Base-by-base conservation (phyloP, 2,888 invertebrate genomes). In the Platycnemis pennipes region DNA sequence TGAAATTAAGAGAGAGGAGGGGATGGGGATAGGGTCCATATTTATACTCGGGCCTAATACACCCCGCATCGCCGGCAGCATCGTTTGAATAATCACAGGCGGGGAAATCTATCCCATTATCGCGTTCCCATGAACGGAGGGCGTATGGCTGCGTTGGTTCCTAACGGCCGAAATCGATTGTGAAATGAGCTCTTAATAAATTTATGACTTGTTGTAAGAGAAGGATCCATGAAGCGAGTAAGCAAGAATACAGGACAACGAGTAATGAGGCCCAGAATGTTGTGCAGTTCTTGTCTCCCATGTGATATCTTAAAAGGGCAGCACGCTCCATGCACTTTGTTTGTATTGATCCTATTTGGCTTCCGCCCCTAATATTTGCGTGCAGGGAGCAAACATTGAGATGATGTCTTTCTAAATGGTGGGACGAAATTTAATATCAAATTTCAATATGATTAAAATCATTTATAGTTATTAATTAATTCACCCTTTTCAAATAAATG, bases 71-170 rank as follows among this genome's bases (percentile, higher is more conserved):
- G 63, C 63, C 22, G 63, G 63, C 63, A 63, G 63, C n/a, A 63
- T 63, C n/a, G 63, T 63, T 63, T n/a, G 63, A 63, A 63, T n/a
- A n/a, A 63, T 63, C 63, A 63, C 63, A n/a, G n/a, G n/a, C n/a
- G n/a, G 63, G 63, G 2, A 63, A 63, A n/a, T 7, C n/a, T 63
- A 26, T 63, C 63, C 63, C 63, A 63, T 63, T 63, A 63, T 63
- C 63, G 26, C 8, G 19, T 63, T 63, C 63, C 63, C 63, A 1
- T 26, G 63, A 63, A 7, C n/a, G 63, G 26, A n/a, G 26, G 63
- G 53, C 53, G 53, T 7, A 63, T 7, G 26, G 63, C 26, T 63
- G 22, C 22, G 19, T 63, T 22, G 63, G 26, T 26, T 63, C 63
- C n/a, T 63, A 63, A 26, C 63, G 63, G 63, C 26, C n/a, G 7